A percentile compares a stretch with the other conserved stretches of the same genome.
Evolutionary conservation across 1,140 invertebrate genomes (phyloP).

Genomic region (Aphelenchoides fujianensis): DNA sequence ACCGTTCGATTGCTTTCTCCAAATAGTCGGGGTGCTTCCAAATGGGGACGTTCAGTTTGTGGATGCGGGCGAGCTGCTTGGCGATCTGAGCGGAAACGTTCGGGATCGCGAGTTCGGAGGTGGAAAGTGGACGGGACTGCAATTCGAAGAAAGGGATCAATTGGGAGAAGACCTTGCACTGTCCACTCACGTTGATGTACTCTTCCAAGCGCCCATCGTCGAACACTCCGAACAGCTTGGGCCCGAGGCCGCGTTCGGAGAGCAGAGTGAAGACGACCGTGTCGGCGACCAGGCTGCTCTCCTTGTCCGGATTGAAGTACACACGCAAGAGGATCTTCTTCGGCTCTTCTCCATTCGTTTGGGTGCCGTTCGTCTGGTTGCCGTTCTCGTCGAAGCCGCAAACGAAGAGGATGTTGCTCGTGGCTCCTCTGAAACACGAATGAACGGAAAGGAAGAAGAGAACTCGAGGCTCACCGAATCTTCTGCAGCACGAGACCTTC

Average conservation of each 20-base stretch:
- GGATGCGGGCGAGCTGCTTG: conserved; percentile 43
- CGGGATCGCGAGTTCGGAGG: conserved; percentile 12
- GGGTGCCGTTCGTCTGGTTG: neutral
- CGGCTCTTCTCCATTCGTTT: neutral
- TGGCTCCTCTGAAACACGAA: neutral
- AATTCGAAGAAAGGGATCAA: conserved; percentile 11
- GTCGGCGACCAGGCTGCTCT: conserved; percentile 40
- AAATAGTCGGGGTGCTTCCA: conserved; percentile 48
- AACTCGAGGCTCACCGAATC: neutral
- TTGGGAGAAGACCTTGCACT: conserved; percentile 12
- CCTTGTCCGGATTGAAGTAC: conserved; percentile 32
- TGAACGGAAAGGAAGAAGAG: neutral
- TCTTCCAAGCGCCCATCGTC: conserved; percentile 90
- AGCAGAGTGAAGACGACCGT: conserved; percentile 51
- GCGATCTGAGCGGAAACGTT: conserved; percentile 36
- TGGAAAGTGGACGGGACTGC: conserved; percentile 33
- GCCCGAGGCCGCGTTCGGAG: conserved; percentile 81
- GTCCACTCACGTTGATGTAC: conserved; percentile 73
- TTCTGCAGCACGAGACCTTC: neutral
- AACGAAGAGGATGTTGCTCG: conserved; percentile 11
- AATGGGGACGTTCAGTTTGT: conserved; percentile 52
- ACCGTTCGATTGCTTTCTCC: conserved; percentile 22
- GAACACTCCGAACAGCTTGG: conserved; percentile 88
- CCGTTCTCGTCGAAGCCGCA: neutral
- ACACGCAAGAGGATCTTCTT: conserved; percentile 24